Base-by-base conservation (phyloP, 92 coral and sea anemone species). In the Nematostella vectensis region DNA sequence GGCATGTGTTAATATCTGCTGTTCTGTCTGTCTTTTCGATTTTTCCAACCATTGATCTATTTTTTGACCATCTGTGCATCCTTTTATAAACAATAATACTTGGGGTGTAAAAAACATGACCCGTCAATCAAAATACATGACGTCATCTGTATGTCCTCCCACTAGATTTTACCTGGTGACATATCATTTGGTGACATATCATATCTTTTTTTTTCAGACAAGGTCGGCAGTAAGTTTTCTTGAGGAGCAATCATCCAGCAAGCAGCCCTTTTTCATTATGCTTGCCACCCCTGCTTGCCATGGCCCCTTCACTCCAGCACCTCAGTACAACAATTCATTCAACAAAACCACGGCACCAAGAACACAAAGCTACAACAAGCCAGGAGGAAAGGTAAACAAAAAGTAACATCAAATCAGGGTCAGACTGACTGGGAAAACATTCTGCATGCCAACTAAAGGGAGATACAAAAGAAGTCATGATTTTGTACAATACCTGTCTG, bases 251-350 rank as follows among this genome's bases (percentile, higher is more conserved):
- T 27, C 72, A n/a, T 42, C 22, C 56, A 65, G 28, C 17, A 58
- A 82, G 18, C 27, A 75, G 13, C 94, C 94, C 15, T 83, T 83
- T 49, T 83, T 79, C 59, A 65, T 83, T 86, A 74, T 83, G 77
- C 62, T 83, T 12, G 67, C 94, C 8, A 83, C 94, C 11, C 87
- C 94, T 25, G 77, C 94, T 28, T 83, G 94, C 50, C 94, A 83
- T 16, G 68, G 62, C 36, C 94, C 94, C 31, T 81, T 74, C 43
- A 83, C 94, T 3, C 80, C 94, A 31, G 87, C 94, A 15, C 94
- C 94, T 26, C 94, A 83, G 68, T 83, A 83, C 69, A 55, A 76
- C 50, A 54, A 75, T 15, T 31, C 29, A 25, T 83, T 69, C 29
- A n/a, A n/a, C n/a, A n/a, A n/a, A n/a, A n/a, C n/a, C n/a, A n/a